Base-by-base conservation (phyloP, 2,888 invertebrate genomes). In the Drosophila neutralis region DNA sequence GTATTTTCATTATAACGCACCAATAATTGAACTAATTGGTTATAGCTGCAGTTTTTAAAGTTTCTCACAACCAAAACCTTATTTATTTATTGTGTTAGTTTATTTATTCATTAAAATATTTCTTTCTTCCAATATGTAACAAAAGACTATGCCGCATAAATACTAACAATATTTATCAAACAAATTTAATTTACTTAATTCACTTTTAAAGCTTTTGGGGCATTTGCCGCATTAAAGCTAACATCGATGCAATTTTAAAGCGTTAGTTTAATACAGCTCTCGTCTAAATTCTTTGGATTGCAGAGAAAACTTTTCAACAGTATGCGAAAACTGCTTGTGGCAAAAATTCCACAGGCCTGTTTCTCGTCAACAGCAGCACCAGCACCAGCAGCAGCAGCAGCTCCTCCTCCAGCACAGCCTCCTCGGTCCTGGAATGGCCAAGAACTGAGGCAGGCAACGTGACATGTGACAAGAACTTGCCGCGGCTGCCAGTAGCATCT, bases 391-490 rank as follows among this genome's bases (percentile, higher is more conserved):
- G n/a, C 45, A 21, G 24, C 21, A 45, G 21, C 8, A 4, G 45
- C 24, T 45, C 8, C 40, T 5, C 13, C 42, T 36, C 29, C 29
- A 7, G 51, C 66, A 29, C 18, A 13, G 21, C 42, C 38, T 11
- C 8, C 31, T 38, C 15, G n/a, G 27, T 67, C 48, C n/a, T 29
- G 40, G 48, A 49, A 57, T 53, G 58, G 51, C 61, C 59, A 56
- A 13, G 29, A 60, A 48, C 59, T 49, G 77, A 60, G 61, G 73
- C 77, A 61, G 83, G 73, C 89, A 78, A 87, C 87, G 90, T 87
- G 86, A 87, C 86, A 89, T 85, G 83, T 87, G 86, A 89, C 85
- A 89, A 89, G 88, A 89, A 83, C 79, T 85, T 85, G 84, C 89
- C 84, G 82, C 84, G 87, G 69, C 73, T 70, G 81, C 67, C 65